Evolutionary conservation across 2,797 vertebrate genomes (phyloP).

Genomic region (Eulemur coronatus): DNA sequence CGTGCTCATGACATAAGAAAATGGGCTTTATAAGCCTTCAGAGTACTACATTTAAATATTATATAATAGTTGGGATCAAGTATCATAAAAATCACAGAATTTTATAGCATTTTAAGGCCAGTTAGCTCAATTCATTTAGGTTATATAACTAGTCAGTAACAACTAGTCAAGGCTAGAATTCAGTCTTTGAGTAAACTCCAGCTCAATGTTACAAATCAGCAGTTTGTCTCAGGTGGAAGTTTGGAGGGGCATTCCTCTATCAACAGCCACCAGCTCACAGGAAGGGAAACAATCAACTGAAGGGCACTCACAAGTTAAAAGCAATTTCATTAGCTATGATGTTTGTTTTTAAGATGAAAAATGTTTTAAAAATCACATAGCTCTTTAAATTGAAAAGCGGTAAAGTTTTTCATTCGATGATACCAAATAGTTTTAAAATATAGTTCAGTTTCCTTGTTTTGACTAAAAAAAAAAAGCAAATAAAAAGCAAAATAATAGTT

Average conservation of each 20-base stretch:
- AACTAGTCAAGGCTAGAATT: neutral
- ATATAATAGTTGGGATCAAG: neutral
- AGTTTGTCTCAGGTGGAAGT: neutral
- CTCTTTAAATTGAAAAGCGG: conserved; percentile 15
- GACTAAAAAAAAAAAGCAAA: neutral
- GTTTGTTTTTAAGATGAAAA: conserved; percentile 41
- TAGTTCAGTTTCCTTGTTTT: conserved; percentile 39
- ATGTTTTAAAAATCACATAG: neutral
- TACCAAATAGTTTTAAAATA: neutral
- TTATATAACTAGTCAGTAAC: neutral
- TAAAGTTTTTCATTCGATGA: conserved; percentile 18
- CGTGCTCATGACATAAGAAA: neutral
- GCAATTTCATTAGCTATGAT: neutral
- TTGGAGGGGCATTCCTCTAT: neutral
- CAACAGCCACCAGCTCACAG: neutral
- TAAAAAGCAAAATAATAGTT: neutral
- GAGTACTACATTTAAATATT: neutral
- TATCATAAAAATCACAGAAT: neutral
- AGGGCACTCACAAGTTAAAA: conserved; percentile 4
- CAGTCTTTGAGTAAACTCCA: neutral
- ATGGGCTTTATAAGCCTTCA: neutral
- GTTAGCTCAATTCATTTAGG: neutral
- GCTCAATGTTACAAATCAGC: neutral
- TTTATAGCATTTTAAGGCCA: neutral
- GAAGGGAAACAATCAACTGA: neutral